A percentile compares a stretch with the other conserved stretches of the same genome.
Conservation (phyloP, 23 tunicate genomes). For the Diplosoma virens region DNA sequence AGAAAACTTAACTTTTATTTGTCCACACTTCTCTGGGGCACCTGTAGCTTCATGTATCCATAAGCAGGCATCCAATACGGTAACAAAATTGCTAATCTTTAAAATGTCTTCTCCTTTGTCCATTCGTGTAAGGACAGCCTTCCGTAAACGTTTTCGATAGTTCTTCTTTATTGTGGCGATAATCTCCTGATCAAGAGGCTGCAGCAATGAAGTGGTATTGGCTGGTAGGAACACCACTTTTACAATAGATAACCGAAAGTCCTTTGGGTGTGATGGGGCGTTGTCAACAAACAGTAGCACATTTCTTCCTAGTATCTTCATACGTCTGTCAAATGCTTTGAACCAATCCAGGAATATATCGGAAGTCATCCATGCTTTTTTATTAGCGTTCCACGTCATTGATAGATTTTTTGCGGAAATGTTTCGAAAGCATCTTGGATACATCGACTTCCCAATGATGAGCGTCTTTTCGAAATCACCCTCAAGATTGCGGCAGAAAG, state of each 20-base stretch:
- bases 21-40: too few relatives aligned
- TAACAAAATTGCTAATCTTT: neutral
- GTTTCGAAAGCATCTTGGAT: constrained; percentile 4
- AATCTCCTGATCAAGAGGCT: constrained; percentile 7
- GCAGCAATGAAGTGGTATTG: constrained; percentile 14
- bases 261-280: constrained; percentile 13
- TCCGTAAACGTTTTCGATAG: constrained; percentile 12
- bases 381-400: neutral
- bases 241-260: constrained; percentile 5
- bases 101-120: neutral
- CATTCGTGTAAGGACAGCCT: constrained; percentile 1
- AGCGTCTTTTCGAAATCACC: constrained; percentile 6
- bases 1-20: too few relatives aligned
- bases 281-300: neutral
- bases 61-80: constrained; percentile 18
- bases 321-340: neutral
- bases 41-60: neutral
- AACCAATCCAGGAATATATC: neutral
- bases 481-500: constrained; percentile 6
- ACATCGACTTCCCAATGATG: neutral
- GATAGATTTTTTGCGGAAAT: constrained; percentile 7
- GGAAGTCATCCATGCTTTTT: constrained; percentile 1
- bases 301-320: constrained; percentile 2
- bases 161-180: constrained; percentile 6
- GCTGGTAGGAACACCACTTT: constrained; percentile 5